These are phyloP conservation scores for Porites evermanni DNA, from an alignment of 92 coral and sea anemone species.

Conservation along the genomic window DNA sequence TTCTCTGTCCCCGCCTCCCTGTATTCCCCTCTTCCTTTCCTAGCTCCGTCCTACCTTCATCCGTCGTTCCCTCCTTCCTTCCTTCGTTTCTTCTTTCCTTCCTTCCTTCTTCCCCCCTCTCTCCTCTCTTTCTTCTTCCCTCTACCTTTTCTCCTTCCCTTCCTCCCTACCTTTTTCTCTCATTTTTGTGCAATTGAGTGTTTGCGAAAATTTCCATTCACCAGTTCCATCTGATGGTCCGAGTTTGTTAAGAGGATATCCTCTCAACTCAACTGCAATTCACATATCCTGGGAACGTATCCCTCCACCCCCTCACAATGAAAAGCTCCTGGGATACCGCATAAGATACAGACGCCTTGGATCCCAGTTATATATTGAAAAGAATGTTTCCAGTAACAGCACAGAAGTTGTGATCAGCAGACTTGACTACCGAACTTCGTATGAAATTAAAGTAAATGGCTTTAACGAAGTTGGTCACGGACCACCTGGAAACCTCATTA, in stretches of 20 bases:
- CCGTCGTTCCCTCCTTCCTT: too few species aligned
- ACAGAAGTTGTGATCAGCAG: neutral
- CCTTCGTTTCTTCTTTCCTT: too few species aligned
- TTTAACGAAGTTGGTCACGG: slow-evolving; percentile 22
- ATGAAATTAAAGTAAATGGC: slow-evolving; percentile 17
- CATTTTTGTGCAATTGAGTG: neutral
- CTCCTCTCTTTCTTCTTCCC: neutral
- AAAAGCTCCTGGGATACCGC: neutral
- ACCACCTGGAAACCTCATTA: neutral
- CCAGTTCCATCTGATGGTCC: slow-evolving; percentile 3
- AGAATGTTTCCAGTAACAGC: neutral
- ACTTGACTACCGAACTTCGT: neutral
- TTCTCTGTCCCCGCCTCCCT: too few species aligned
- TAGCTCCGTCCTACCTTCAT: too few species aligned
- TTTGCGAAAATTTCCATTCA: neutral
- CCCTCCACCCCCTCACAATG: neutral
- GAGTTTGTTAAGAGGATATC: neutral
- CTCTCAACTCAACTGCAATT: slow-evolving; percentile 19
- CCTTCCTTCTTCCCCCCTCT: too few species aligned
- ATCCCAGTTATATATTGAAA: neutral
- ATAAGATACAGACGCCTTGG: slow-evolving; percentile 2
- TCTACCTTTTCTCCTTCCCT: neutral
- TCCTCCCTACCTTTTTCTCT: too few species aligned
- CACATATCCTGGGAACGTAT: slow-evolving; percentile 15
- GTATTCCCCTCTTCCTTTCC: too few species aligned